Percentiles rank a stretch among this genome's conserved stretches.
These are phyloP conservation scores for Oxyteleia sp. DNA, from an alignment of 2,888 invertebrate genomes.

Conservation along the genomic window DNA sequence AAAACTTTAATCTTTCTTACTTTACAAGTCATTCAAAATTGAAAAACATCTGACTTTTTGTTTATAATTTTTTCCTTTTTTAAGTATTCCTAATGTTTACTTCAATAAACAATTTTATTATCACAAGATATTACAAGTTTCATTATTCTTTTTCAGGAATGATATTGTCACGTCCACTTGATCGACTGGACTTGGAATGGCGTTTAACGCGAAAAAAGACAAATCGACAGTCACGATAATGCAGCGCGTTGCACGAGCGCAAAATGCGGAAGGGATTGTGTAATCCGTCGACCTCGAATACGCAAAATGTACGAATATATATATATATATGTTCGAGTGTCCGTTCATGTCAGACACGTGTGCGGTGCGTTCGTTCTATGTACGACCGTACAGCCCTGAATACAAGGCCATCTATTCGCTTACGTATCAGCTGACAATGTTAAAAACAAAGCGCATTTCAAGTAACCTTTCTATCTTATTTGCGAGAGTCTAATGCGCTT, in stretches of 20 bases:
- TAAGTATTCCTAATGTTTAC: too few species aligned
- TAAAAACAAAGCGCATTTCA: slow-evolving; percentile 68
- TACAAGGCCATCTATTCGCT: slow-evolving; percentile 74
- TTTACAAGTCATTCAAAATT: too few species aligned
- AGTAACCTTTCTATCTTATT: slow-evolving; percentile 62
- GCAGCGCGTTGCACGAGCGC: slow-evolving; percentile 42
- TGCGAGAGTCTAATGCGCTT: slow-evolving; percentile 32
- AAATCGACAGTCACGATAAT: slow-evolving; percentile 35
- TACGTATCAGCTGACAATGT: slow-evolving; percentile 74
- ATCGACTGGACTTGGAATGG: background rate
- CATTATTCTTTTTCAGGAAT: background rate
- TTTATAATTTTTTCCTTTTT: too few species aligned
- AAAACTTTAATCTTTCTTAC: too few species aligned
- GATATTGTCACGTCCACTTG: background rate
- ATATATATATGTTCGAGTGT: slow-evolving; percentile 62
- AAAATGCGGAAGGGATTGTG: slow-evolving; percentile 75
- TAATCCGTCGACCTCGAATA: slow-evolving; percentile 74
- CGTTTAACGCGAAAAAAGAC: slow-evolving; percentile 14
- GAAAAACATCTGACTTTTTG: too few species aligned
- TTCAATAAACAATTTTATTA: too few species aligned
- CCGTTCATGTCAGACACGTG: slow-evolving; percentile 62
- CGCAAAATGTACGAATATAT: slow-evolving; percentile 72
- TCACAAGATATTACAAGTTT: too few species aligned
- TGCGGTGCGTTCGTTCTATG: slow-evolving; percentile 43
- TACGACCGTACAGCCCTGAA: slow-evolving; percentile 70